Base-by-base conservation (phyloP, 2,888 invertebrate genomes). In the Scaptomyza tumidula region DNA sequence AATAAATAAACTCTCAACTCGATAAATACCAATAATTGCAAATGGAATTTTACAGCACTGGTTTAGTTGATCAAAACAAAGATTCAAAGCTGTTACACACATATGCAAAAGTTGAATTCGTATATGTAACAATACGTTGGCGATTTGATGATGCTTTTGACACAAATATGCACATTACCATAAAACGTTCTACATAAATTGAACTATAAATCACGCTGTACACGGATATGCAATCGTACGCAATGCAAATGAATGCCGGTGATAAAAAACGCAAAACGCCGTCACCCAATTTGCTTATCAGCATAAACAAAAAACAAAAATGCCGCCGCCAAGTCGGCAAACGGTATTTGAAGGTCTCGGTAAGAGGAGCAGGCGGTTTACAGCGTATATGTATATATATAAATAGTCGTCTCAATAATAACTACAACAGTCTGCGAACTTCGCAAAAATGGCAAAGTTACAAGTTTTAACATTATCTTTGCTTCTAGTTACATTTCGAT, bases 141-240 rank as follows among this genome's bases (percentile, higher is more conserved):
- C 16, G 14, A 49, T 55, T 59, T 31, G 14, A 6, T n/a, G 43
- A 54, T 45, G 39, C 55, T 48, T 58, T 53, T 79, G 71, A 64
- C 76, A 70, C 69, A 59, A 66, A 79, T 63, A 71, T 74, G 63
- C 63, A 66, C 41, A 71, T 72, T 50, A 60, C 66, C 74, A 80
- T 67, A 75, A 61, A 56, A 45, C 7, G 35, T 31, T 13, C 37
- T 63, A 65, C 55, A 77, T 56, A 74, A 70, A 65, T 57, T 10
- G 9, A 31, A 19, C 58, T 66, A 83, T 83, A 84, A 84, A 86
- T 86, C 69, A 86, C 71, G 16, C 31, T 19, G 13, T 62, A 69
- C 48, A 50, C 35, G 79, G 48, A 76, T 76, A 74, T 67, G 43
- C 58, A 63, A 49, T 48, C 52, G 46, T 64, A 59, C 49, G 77